These are phyloP conservation scores for Halesus radiatus DNA, from an alignment of 1,140 invertebrate species.

Conservation along the genomic window DNA sequence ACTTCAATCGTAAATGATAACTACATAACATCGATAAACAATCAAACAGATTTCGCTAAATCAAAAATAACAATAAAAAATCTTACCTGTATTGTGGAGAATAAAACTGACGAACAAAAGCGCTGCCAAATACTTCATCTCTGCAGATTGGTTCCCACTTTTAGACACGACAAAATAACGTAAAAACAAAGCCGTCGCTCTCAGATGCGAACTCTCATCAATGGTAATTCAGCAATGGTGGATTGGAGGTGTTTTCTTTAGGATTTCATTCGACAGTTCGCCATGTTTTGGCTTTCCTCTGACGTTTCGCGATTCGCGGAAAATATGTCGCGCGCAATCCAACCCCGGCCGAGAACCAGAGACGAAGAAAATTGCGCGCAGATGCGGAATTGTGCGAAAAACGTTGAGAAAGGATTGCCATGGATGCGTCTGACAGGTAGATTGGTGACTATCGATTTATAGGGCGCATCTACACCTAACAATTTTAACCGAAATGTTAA, in stretches of 20 bases:
- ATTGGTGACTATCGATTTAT: not conserved
- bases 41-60: not conserved
- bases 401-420: not conserved
- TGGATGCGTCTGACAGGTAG: conserved; percentile 23
- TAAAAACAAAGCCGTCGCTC: not conserved
- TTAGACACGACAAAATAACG: conserved; percentile 16
- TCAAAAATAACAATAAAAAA: not conserved
- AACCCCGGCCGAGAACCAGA: conserved; percentile 48
- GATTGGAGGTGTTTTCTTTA: conserved; percentile 2
- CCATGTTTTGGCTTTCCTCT: conserved; percentile 45
- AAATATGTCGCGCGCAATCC: conserved; percentile 60
- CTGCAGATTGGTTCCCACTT: conserved; percentile 30
- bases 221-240: conserved; percentile 22
- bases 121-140: conserved; percentile 40
- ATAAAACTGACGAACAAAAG: conserved; percentile 36
- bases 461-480: too few species aligned
- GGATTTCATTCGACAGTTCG: conserved; percentile 36
- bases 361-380: conserved; percentile 22
- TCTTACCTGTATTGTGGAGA: conserved; percentile 38
- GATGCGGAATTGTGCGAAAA: not conserved
- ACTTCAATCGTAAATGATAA: too few species aligned
- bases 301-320: conserved; percentile 43
- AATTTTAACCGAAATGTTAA: too few species aligned
- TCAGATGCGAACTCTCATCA: conserved; percentile 30
- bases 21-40: not conserved